Percentiles rank a stretch among this genome's conserved stretches.
These are phyloP conservation scores for Phengaris alcon DNA, from an alignment of 2,888 invertebrate species.

Conservation along the genomic window DNA sequence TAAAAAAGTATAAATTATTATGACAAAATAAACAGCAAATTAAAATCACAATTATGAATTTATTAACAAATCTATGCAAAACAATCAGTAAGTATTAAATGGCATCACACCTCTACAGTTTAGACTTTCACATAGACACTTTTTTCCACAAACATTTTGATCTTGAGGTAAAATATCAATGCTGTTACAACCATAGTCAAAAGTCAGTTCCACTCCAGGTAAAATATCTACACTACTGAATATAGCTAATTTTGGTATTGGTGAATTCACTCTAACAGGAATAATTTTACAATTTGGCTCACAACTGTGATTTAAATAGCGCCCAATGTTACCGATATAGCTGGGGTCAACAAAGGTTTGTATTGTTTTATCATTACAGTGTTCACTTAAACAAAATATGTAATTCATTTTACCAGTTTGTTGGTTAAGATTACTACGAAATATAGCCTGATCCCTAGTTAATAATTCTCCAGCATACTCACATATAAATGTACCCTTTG, in stretches of 20 bases:
- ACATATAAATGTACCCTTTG: conserved; percentile 86
- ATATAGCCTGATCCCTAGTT: conserved; percentile 81
- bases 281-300: conserved; percentile 87
- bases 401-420: conserved; percentile 83
- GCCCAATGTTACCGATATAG: conserved; percentile 89
- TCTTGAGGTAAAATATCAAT: conserved; percentile 30
- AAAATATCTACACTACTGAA: conserved; percentile 84
- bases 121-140: conserved; percentile 78
- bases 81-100: conserved; percentile 20
- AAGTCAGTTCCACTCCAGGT: conserved; percentile 85
- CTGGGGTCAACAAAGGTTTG: conserved; percentile 90
- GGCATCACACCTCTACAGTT: conserved; percentile 80
- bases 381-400: conserved; percentile 89
- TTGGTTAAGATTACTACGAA: conserved; percentile 74
- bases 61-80: background rate
- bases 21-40: background rate
- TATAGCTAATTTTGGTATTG: conserved; percentile 88
- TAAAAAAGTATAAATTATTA: too few species aligned
- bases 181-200: conserved; percentile 82
- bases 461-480: conserved; percentile 95
- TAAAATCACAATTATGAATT: background rate
- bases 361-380: conserved; percentile 61
- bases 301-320: conserved; percentile 96
- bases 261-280: conserved; percentile 85
- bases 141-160: conserved; percentile 47